Evolutionary conservation across 2,113 vertebrate genomes (phyloP).

Genomic region (Mixornis gularis): DNA sequence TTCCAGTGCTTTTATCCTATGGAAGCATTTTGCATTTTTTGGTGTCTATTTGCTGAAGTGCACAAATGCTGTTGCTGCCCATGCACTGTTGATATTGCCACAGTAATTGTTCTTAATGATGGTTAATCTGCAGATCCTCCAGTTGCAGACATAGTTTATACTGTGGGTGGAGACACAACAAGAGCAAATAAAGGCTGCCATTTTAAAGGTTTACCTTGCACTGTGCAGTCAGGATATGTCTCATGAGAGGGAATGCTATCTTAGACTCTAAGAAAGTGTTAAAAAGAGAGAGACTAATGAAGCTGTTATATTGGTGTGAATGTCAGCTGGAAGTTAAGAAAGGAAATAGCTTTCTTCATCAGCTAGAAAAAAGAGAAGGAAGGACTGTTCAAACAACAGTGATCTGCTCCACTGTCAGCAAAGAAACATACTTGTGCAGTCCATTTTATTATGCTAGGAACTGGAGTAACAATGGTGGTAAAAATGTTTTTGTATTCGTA

Average conservation of each 20-base stretch:
- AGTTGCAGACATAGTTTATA: neutral
- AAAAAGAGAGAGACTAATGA: constrained; percentile 42
- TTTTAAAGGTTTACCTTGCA: constrained; percentile 3
- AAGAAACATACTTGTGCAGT: neutral
- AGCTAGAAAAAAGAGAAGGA: neutral
- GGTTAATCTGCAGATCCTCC: neutral
- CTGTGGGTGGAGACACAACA: neutral
- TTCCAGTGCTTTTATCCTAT: neutral
- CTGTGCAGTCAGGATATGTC: neutral
- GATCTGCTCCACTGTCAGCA: neutral
- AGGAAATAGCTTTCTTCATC: constrained; percentile 27
- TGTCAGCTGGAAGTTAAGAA: constrained; percentile 29
- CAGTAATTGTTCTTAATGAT: neutral
- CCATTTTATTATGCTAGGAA: neutral
- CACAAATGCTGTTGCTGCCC: neutral
- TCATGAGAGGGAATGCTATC: constrained; percentile 4
- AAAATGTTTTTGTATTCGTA: neutral
- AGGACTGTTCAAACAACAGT: neutral
- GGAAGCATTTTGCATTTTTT: neutral
- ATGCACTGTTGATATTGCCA: neutral
- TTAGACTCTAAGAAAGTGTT: neutral
- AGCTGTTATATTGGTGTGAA: constrained; percentile 7
- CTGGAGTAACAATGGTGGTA: neutral
- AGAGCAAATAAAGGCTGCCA: neutral
- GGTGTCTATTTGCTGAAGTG: neutral